phyloP scores from a whole-genome alignment of 2,113 vertebrate species.

The Mesocricetus auratus region DNA sequence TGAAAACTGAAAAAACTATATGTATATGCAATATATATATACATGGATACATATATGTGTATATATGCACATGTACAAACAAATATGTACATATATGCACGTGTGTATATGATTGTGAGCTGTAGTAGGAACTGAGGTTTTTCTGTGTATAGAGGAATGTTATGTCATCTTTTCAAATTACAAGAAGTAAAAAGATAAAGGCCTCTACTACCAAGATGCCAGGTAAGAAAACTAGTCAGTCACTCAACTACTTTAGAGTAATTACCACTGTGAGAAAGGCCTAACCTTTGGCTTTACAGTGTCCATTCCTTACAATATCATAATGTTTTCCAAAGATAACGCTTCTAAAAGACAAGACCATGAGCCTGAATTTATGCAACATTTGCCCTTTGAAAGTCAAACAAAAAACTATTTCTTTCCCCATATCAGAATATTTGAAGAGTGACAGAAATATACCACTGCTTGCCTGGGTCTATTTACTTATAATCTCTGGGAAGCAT shows the following conservation, averaged over 20 bases:
- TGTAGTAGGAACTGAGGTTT: background rate
- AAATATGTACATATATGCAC: background rate
- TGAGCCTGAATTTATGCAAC: background rate
- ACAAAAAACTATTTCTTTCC: constrained; percentile 54
- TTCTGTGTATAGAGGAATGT: background rate
- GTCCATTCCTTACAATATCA: background rate
- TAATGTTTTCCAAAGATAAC: constrained; percentile 49
- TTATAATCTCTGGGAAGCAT: constrained; percentile 45
- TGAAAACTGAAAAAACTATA: constrained; percentile 28
- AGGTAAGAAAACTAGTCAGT: background rate
- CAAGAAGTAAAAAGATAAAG: constrained; percentile 40
- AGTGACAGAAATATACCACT: background rate
- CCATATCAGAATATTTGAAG: constrained; percentile 47
- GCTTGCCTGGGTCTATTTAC: constrained; percentile 15
- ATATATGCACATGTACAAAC: background rate
- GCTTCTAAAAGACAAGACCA: constrained; percentile 55
- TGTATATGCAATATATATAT: background rate
- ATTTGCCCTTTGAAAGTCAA: constrained; percentile 56
- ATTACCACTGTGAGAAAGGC: background rate
- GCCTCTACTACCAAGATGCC: constrained; percentile 3
- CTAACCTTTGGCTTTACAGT: background rate
- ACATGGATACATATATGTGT: background rate
- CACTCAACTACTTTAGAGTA: constrained; percentile 38
- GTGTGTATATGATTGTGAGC: background rate
- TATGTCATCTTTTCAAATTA: constrained; percentile 12